phyloP scores from a whole-genome alignment of 2,797 vertebrate species.

The Heteromormyrus szaboi region DNA sequence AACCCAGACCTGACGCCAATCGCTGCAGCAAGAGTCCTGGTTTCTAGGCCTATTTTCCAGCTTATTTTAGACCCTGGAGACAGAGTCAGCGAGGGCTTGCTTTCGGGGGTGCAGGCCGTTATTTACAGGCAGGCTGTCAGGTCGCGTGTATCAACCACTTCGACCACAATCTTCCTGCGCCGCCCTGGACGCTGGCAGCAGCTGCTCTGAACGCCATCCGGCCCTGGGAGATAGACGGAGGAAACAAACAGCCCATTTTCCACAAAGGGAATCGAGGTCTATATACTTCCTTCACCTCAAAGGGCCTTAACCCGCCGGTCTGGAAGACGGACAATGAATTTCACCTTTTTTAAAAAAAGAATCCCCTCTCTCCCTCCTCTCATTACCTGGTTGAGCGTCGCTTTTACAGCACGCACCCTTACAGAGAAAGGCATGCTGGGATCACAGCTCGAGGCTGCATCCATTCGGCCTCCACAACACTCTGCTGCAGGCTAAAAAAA shows the following conservation, averaged over 20 bases:
- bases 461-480: not conserved
- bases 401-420: not conserved
- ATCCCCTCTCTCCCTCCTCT: not conserved
- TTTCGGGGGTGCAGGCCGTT: not conserved
- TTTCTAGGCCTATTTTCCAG: not conserved
- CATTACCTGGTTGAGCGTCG: not conserved
- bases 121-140: not conserved
- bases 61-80: not conserved
- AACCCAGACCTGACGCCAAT: not conserved
- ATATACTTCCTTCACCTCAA: slow-evolving; percentile 1
- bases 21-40: not conserved
- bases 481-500: not conserved
- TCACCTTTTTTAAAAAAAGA: not conserved
- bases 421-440: not conserved
- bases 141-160: not conserved
- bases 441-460: not conserved
- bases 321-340: not conserved
- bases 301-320: not conserved
- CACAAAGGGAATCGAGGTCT: not conserved
- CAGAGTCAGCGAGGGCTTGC: not conserved
- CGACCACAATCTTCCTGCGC: not conserved
- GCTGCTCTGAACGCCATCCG: not conserved
- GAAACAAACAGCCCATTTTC: not conserved
- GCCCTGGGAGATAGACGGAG: not conserved
- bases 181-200: not conserved